Percentiles rank a stretch among this genome's conserved stretches.
phyloP scores from a whole-genome alignment of 35 echinoderm and acorn worm species.

The Stichopus chloronotus region DNA sequence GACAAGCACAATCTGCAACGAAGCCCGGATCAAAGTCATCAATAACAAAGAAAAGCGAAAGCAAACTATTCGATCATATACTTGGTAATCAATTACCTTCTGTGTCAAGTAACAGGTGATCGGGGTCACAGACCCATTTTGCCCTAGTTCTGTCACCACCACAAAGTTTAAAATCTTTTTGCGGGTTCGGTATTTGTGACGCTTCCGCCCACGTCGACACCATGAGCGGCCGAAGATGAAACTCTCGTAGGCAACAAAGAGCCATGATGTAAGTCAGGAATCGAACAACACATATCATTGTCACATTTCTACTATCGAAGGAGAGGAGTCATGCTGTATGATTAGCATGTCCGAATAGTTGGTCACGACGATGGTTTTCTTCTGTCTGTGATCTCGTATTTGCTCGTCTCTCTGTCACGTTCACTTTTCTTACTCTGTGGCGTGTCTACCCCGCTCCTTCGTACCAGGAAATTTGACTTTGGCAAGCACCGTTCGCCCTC shows the following conservation, averaged over 20 bases:
- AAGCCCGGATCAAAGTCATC: neutral
- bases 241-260: neutral
- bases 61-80: neutral
- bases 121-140: slow-evolving; percentile 47
- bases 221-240: neutral
- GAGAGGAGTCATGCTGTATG: neutral
- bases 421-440: neutral
- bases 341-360: neutral
- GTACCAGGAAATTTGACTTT: neutral
- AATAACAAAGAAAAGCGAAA: neutral
- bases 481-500: neutral
- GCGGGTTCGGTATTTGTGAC: slow-evolving; percentile 29
- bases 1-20: neutral
- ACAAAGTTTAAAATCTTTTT: slow-evolving; percentile 30
- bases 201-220: neutral
- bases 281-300: slow-evolving; percentile 45
- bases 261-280: slow-evolving; percentile 15
- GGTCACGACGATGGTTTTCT: neutral
- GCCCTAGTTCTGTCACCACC: neutral
- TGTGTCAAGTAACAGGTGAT: neutral
- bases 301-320: slow-evolving; percentile 37
- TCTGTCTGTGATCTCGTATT: neutral
- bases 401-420: neutral
- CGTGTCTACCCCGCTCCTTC: neutral
- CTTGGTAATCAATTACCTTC: neutral